These are phyloP conservation scores for Heterodera schachtii DNA, from an alignment of 1,140 invertebrate genomes.

Conservation along the genomic window DNA sequence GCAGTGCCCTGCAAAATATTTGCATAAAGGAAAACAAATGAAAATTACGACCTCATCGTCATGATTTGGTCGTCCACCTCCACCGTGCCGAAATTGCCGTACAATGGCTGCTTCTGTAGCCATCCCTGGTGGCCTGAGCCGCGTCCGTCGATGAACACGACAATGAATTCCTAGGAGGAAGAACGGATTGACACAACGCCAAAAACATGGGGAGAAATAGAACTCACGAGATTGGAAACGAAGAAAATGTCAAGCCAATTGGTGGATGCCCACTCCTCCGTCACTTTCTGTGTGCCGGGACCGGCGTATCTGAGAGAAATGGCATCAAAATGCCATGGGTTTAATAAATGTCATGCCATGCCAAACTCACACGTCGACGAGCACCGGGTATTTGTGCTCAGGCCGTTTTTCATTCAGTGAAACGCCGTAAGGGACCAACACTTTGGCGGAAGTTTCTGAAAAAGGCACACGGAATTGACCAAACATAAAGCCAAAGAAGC, in stretches of 20 bases:
- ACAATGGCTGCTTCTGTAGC: conserved; percentile 56
- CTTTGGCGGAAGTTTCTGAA: conserved; percentile 46
- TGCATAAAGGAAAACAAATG: background rate
- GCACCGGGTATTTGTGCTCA: conserved; percentile 49
- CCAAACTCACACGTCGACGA: conserved; percentile 49
- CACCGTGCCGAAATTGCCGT: conserved; percentile 62
- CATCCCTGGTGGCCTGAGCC: conserved; percentile 57
- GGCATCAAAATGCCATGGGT: too few relatives aligned
- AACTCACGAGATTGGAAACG: conserved; percentile 35
- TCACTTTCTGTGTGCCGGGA: conserved; percentile 56
- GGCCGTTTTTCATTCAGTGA: conserved; percentile 18
- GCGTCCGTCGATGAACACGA: conserved; percentile 60
- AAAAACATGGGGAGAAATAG: background rate
- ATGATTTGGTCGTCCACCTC: conserved; percentile 64
- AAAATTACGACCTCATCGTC: conserved; percentile 41
- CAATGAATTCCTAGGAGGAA: conserved; percentile 44
- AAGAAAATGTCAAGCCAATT: conserved; percentile 52
- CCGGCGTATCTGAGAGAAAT: conserved; percentile 43
- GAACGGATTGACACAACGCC: background rate
- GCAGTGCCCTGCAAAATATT: conserved; percentile 41
- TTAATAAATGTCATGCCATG: conserved; percentile 11
- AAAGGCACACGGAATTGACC: background rate
- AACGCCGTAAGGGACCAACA: conserved; percentile 51
- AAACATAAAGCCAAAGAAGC: background rate
- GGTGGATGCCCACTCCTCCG: conserved; percentile 53